These are phyloP conservation scores for Cephus cinctus DNA, from an alignment of 1,140 invertebrate species.

Conservation along the genomic window DNA sequence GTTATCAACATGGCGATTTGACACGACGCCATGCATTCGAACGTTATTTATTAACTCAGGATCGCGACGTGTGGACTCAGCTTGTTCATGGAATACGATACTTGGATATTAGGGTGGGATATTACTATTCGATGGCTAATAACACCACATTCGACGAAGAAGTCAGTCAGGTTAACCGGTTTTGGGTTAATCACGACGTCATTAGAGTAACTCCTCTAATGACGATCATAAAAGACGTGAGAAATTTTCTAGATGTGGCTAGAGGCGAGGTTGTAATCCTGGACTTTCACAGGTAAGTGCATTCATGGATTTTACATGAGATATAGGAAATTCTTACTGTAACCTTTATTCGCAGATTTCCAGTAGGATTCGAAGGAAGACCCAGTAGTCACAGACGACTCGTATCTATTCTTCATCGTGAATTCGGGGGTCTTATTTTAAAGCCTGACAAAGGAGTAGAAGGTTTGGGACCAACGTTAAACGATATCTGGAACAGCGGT, in stretches of 20 bases:
- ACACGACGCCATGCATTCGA: slow-evolving; percentile 47
- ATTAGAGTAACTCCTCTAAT: slow-evolving; percentile 65
- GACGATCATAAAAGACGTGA: slow-evolving; percentile 63
- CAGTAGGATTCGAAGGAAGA: slow-evolving; percentile 65
- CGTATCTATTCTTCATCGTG: slow-evolving; percentile 60
- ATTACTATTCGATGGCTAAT: slow-evolving; percentile 45
- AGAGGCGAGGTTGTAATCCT: slow-evolving; percentile 68
- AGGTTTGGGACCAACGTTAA: slow-evolving; percentile 60
- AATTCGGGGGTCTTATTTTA: slow-evolving; percentile 61
- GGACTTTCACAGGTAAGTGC: slow-evolving; percentile 61
- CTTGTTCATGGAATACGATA: slow-evolving; percentile 79
- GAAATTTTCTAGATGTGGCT: slow-evolving; percentile 62
- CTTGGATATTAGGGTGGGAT: slow-evolving; percentile 73
- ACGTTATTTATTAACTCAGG: slow-evolving; percentile 66
- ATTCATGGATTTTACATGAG: not conserved
- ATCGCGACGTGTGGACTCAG: slow-evolving; percentile 76
- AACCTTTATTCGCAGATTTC: slow-evolving; percentile 58
- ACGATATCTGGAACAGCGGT: slow-evolving; percentile 62
- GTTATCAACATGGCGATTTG: slow-evolving; percentile 54
- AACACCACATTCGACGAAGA: slow-evolving; percentile 28
- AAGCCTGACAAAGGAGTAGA: slow-evolving; percentile 50
- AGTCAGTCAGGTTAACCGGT: slow-evolving; percentile 54
- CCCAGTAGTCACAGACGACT: slow-evolving; percentile 59
- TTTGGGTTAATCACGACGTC: slow-evolving; percentile 72
- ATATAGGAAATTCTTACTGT: not conserved